Evolutionary conservation across 2,888 invertebrate species (phyloP), one percentile per base, ranked within the genome.

Genomic region (Nematopogon swammerdamellus): DNA sequence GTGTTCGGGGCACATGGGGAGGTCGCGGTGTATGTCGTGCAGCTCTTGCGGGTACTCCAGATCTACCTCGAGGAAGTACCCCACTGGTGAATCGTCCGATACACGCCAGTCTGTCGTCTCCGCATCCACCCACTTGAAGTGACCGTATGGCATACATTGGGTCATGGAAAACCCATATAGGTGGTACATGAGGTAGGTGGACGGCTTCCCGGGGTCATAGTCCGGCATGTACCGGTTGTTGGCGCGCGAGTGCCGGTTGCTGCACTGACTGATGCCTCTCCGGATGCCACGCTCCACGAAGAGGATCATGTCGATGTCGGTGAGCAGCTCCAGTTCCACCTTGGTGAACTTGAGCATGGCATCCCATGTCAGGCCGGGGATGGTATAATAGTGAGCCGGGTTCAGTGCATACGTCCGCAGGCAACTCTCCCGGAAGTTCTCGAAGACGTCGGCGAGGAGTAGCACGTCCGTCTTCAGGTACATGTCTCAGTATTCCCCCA

Each of bases 391-490:
- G 43, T 57, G 55, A 2, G 53, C 49, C 3, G 63, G 59, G 55
- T 66, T 65, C 2, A 67, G 49, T 1, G 50, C 49, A 49, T 69
- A 67, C 3, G 56, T 57, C 18, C 51, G 16, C 4, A 59, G 29
- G 48, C 60, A 60, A 1, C 51, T 55, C 3, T 52, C n/a, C 4
- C 65, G 46, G 54, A 67, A 68, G 50, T 65, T 60, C 54, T 68
- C 67, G 52, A 67, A 66, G 5, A 67, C 54, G 48, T 68, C 67
- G 2, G 60, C 57, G 25, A 65, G 50, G 3, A 68, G 51, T 16
- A 66, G 49, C 1, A 69, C 59, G 53, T 70, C 67, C 1, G 60
- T 60, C 55, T 62, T 63, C 19, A 68, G 44, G 52, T 68, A 67
- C 2, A 66, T 16, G 30, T 65, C 60, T 2, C 57, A 56, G 51